Evolutionary conservation across 2,797 vertebrate genomes (phyloP), one percentile per base, ranked within the genome.

Genomic region (Pangasius djambal): DNA sequence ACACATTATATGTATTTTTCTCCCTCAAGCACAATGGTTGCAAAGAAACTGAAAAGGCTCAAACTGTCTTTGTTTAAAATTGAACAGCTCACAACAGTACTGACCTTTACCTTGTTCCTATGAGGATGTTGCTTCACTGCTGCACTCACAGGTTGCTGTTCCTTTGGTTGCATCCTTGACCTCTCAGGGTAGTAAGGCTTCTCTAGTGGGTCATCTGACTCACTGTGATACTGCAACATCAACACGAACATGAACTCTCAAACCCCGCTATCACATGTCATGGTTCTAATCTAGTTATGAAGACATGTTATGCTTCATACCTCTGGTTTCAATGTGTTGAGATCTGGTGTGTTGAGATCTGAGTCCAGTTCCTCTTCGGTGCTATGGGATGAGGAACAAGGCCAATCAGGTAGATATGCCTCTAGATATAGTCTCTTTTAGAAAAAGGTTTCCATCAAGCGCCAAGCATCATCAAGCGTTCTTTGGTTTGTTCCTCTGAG

Each of bases 351-450:
- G 72, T 77, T 86, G 4, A 67, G 81, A n/a, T 90, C 91, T 28
- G 85, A 89, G 87, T 90, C 91, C 61, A 81, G 75, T 70, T 95
- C 94, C 63, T 95, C 92, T 75, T 95, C 95, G 15, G 69, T 72
- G 1, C 90, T 91, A 20, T 34, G 10, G 55, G 25, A 77, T 65
- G 13, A 94, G 93, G 70, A 82, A 85, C 8, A 89, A 10, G 48
- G 37, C 50, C 52, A 25, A 69, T 85, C 65, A 34, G 2, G 15
- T 52, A 48, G n/a, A 70, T 37, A 52, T 85, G 18, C n/a, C 44
- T 44, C 44, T 44, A 44, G 44, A 44, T 44, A 44, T 44, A 69
- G 63, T 52, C 28, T n/a, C 37, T 83, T 83, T 85, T 34, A 34
- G 13, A 44, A 69, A 67, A 65, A 48, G n/a, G 22, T 5, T 59